These are phyloP conservation scores for Threskiornis aethiopicus DNA, from an alignment of 2,797 vertebrate species.

Conservation along the genomic window DNA sequence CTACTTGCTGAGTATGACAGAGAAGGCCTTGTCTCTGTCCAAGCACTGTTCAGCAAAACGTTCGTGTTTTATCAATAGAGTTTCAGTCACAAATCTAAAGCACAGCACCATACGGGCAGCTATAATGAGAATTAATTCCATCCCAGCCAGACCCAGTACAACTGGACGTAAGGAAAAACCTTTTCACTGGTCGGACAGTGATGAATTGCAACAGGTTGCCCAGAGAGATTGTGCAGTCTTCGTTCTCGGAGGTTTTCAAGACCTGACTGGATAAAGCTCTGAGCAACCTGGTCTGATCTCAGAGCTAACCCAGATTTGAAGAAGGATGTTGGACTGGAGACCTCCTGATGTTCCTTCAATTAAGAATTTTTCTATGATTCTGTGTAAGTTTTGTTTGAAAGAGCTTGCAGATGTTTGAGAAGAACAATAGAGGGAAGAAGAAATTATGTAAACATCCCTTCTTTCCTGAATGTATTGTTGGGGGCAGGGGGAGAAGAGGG, in stretches of 20 bases:
- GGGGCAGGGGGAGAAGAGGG: fast-evolving
- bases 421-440: background rate
- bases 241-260: background rate
- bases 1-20: background rate
- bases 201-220: background rate
- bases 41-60: background rate
- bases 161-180: background rate
- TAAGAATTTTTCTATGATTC: background rate
- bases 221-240: background rate
- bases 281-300: background rate
- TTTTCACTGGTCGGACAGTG: background rate
- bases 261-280: background rate
- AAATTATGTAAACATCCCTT: background rate
- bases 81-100: background rate
- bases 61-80: background rate
- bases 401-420: background rate
- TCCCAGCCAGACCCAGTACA: background rate
- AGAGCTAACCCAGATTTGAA: background rate
- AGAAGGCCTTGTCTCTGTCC: background rate
- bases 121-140: background rate
- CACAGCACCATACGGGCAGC: background rate
- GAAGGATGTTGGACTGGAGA: background rate
- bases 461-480: background rate
- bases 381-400: background rate
- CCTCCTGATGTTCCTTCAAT: background rate